Conservation (phyloP, 30 jellyfish, hydroid and myxozoan species). For the Aurelia coerulea region DNA sequence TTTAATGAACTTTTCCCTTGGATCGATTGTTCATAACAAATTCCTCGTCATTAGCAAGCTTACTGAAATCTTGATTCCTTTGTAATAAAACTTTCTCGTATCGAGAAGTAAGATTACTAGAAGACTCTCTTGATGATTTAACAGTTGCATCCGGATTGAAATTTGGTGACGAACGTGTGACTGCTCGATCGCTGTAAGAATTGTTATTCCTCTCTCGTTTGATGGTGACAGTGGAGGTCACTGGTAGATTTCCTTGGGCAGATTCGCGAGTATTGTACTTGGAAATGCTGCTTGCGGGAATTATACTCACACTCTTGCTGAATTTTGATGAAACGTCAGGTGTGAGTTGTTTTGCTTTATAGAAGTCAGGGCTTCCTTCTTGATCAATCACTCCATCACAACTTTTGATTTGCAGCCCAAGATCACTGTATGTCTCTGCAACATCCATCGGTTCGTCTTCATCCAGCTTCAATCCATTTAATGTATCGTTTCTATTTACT, state of each 20-base stretch:
- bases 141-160: constrained; percentile 1
- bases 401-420: not conserved
- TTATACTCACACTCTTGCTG: not conserved
- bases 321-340: not conserved
- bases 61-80: constrained; percentile 52
- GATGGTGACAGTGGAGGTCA: constrained; percentile 1
- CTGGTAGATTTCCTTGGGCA: constrained; percentile 8
- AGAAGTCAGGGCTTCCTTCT: not conserved
- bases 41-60: constrained; percentile 46
- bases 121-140: constrained; percentile 8
- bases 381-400: not conserved
- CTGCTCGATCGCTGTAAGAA: constrained; percentile 31
- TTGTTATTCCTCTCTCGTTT: constrained; percentile 55
- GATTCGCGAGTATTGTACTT: constrained; percentile 14
- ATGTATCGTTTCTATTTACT: not conserved
- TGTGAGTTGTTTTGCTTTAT: not conserved
- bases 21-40: constrained; percentile 43
- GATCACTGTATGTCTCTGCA: not conserved
- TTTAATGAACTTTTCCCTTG: constrained; percentile 69
- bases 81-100: constrained; percentile 60
- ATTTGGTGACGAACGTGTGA: constrained; percentile 13
- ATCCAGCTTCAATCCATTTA: not conserved
- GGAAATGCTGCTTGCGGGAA: not conserved
- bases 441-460: not conserved
- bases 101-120: constrained; percentile 49